These are phyloP conservation scores for Umimayanthus chanpuru DNA, from an alignment of 92 coral and sea anemone species.

Conservation along the genomic window DNA sequence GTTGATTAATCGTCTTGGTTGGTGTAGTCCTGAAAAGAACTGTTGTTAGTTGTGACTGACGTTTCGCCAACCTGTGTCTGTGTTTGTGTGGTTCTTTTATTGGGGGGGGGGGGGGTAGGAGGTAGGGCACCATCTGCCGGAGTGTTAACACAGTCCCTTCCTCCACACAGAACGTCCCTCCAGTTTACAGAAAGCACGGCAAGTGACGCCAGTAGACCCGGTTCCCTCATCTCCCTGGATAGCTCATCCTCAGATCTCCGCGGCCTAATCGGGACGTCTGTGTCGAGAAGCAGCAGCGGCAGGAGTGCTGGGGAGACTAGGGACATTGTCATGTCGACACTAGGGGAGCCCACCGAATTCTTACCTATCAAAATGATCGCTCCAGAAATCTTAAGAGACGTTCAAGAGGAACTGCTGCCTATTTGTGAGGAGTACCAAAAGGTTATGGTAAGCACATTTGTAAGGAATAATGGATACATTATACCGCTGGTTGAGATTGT, in stretches of 20 bases:
- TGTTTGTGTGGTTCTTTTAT: no score
- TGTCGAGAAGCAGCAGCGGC: conserved; percentile 87
- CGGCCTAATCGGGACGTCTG: conserved; percentile 45
- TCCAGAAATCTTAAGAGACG: conserved; percentile 80
- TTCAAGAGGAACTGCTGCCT: conserved; percentile 73
- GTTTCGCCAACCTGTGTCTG: no score
- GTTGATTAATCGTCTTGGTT: no score
- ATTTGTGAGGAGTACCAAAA: conserved; percentile 84
- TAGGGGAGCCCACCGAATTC: conserved; percentile 84
- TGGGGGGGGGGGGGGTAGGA: no score
- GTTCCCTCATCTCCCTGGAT: conserved; percentile 52
- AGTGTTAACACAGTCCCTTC: background rate
- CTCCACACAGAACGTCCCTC: conserved; percentile 56
- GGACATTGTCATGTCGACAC: conserved; percentile 73
- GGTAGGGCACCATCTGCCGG: no score
- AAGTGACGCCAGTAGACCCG: conserved; percentile 62
- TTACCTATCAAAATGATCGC: conserved; percentile 76
- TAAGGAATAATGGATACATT: background rate
- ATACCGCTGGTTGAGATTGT: no score
- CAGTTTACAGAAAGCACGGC: conserved; percentile 76
- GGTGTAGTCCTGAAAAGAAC: no score
- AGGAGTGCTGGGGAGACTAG: conserved; percentile 75
- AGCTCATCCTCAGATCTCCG: conserved; percentile 57
- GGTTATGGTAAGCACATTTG: conserved; percentile 67
- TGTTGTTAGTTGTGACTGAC: no score